Conservation (phyloP, 2,797 vertebrate species). For the Sebastes baramenuke region DNA sequence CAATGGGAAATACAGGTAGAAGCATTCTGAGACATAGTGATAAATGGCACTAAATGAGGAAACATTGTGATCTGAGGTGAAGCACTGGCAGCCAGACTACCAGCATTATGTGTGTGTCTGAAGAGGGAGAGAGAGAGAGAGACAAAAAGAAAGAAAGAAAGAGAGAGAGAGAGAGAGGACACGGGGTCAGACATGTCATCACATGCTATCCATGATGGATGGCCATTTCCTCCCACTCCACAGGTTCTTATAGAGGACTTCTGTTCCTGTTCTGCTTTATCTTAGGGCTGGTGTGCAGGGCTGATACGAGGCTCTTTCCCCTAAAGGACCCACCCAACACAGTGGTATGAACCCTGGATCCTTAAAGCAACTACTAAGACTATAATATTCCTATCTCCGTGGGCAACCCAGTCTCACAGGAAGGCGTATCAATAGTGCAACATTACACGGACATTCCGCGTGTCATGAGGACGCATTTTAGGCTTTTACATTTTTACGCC, state of each 20-base stretch:
- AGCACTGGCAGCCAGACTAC: not conserved
- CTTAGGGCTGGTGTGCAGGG: not conserved
- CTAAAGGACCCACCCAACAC: not conserved
- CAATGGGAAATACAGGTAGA: not conserved
- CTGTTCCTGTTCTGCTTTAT: slow-evolving; percentile 10
- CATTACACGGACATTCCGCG: too few relatives aligned
- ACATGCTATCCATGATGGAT: slow-evolving; percentile 50
- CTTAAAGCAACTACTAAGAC: not conserved
- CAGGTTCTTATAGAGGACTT: slow-evolving; percentile 17
- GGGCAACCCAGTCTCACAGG: too few relatives aligned
- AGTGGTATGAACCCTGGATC: not conserved
- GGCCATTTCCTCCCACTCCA: slow-evolving; percentile 28
- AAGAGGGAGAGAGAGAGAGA: not conserved
- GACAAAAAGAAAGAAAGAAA: not conserved
- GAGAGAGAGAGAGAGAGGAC: not conserved
- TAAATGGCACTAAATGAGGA: slow-evolving; percentile 20
- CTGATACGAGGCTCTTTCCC: not conserved
- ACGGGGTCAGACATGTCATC: slow-evolving; percentile 50
- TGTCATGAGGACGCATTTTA: too few relatives aligned
- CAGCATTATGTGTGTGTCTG: not conserved
- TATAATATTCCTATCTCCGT: not conserved
- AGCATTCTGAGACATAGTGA: not conserved
- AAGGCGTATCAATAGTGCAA: too few relatives aligned
- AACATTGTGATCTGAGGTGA: slow-evolving; percentile 2
- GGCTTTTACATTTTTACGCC: too few relatives aligned